A percentile compares a stretch with the other conserved stretches of the same genome.
phyloP scores from a whole-genome alignment of 2,113 vertebrate genomes.

The Piprites chloris region DNA sequence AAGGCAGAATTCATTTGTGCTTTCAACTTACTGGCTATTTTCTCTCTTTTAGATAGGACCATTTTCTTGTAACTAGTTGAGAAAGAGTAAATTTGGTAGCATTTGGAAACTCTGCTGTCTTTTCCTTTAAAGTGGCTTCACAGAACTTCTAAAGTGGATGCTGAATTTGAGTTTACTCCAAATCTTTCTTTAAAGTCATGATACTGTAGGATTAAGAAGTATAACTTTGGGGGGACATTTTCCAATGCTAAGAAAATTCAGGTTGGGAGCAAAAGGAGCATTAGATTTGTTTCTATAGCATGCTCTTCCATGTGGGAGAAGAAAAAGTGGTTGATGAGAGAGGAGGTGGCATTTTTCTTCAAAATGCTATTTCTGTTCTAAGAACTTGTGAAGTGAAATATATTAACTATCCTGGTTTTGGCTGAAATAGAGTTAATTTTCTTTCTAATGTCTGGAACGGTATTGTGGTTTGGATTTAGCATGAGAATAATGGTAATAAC shows the following conservation, averaged over 20 bases:
- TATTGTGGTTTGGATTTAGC: not conserved
- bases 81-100: not conserved
- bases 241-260: not conserved
- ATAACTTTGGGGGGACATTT: not conserved
- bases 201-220: not conserved
- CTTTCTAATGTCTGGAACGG: not conserved
- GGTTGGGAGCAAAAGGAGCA: not conserved
- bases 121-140: not conserved
- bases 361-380: not conserved
- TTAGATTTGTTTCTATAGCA: not conserved
- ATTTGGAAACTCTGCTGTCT: not conserved
- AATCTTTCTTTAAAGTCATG: not conserved
- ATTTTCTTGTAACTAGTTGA: not conserved
- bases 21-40: not conserved
- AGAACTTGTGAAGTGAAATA: not conserved
- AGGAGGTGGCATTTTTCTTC: not conserved
- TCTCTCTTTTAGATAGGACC: not conserved
- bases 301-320: not conserved
- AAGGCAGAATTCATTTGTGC: constrained; percentile 6
- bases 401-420: not conserved
- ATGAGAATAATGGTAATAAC: not conserved
- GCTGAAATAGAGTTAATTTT: not conserved
- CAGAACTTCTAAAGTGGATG: not conserved
- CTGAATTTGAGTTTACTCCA: not conserved
- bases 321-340: not conserved